A percentile compares a stretch with the other conserved stretches of the same genome.
phyloP scores from a whole-genome alignment of 1,140 invertebrate species.

The Atta colombica region DNA sequence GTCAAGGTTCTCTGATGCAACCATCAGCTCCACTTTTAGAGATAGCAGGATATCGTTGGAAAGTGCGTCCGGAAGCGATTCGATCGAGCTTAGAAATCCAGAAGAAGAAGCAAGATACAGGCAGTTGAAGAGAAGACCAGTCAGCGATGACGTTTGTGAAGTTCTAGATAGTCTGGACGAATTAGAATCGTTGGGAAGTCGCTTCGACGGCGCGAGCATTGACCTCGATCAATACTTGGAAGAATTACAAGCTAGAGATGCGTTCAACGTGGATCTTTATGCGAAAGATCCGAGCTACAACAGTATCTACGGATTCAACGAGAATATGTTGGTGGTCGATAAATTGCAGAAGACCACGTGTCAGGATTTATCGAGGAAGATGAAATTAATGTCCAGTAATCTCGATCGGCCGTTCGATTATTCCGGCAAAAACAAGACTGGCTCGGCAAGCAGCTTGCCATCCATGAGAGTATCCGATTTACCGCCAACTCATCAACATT shows the following conservation, averaged over 20 bases:
- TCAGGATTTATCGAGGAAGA: slow-evolving; percentile 71
- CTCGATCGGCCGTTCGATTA: slow-evolving; percentile 78
- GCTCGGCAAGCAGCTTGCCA: slow-evolving; percentile 83
- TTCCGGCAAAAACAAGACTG: slow-evolving; percentile 79
- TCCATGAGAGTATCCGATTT: slow-evolving; percentile 84
- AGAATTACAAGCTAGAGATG: slow-evolving; percentile 87
- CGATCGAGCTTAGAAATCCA: slow-evolving; percentile 87
- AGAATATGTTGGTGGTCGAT: slow-evolving; percentile 80
- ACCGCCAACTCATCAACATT: slow-evolving; percentile 82
- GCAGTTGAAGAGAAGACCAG: slow-evolving; percentile 90
- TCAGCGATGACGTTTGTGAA: slow-evolving; percentile 89
- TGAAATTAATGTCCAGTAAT: slow-evolving; percentile 63
- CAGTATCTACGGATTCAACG: slow-evolving; percentile 82
- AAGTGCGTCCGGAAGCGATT: slow-evolving; percentile 81
- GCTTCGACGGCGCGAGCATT: slow-evolving; percentile 88
- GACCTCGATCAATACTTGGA: slow-evolving; percentile 90
- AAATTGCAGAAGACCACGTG: slow-evolving; percentile 80
- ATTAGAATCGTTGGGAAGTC: slow-evolving; percentile 88
- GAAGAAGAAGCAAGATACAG: slow-evolving; percentile 87
- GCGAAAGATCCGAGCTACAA: slow-evolving; percentile 83
- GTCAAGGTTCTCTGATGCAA: slow-evolving; percentile 79
- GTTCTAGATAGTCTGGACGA: slow-evolving; percentile 86
- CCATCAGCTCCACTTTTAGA: slow-evolving; percentile 79
- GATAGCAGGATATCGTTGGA: slow-evolving; percentile 81
- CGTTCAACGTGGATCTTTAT: slow-evolving; percentile 83